Percentiles rank a stretch among this genome's conserved stretches.
phyloP scores from a whole-genome alignment of 2,113 vertebrate species.

The Platichthys flesus region DNA sequence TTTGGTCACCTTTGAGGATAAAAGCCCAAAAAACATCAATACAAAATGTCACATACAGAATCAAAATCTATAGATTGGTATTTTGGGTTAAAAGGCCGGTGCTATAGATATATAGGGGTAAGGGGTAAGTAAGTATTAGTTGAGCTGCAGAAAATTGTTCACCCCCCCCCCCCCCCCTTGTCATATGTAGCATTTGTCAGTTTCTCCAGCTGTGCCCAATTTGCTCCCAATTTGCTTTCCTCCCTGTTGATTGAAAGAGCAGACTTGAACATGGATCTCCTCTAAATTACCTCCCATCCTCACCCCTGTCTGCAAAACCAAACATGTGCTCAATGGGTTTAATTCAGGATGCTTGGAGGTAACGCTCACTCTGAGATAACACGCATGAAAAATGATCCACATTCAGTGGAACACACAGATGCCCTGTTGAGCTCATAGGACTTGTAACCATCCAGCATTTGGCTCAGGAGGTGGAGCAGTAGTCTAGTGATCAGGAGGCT shows the following conservation, averaged over 20 bases:
- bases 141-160: conserved; percentile 31
- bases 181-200: conserved; percentile 19
- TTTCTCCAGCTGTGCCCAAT: conserved; percentile 11
- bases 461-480: not conserved
- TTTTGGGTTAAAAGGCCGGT: not conserved
- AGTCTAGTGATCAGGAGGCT: not conserved
- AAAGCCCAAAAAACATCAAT: not conserved
- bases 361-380: conserved; percentile 12
- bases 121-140: conserved; percentile 17
- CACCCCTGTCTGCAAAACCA: not conserved
- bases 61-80: not conserved
- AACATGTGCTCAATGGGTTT: not conserved
- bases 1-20: not conserved
- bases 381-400: conserved; percentile 25
- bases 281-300: not conserved
- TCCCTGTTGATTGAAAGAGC: conserved; percentile 6
- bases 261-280: not conserved
- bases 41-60: not conserved
- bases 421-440: not conserved
- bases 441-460: not conserved
- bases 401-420: conserved; percentile 9
- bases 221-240: conserved; percentile 23
- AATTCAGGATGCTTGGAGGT: conserved; percentile 24
- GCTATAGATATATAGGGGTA: not conserved
- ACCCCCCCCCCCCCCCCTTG: not conserved